Evolutionary conservation across 2,888 invertebrate species (phyloP), one percentile per base, ranked within the genome.

Genomic region (Lingula anatina): DNA sequence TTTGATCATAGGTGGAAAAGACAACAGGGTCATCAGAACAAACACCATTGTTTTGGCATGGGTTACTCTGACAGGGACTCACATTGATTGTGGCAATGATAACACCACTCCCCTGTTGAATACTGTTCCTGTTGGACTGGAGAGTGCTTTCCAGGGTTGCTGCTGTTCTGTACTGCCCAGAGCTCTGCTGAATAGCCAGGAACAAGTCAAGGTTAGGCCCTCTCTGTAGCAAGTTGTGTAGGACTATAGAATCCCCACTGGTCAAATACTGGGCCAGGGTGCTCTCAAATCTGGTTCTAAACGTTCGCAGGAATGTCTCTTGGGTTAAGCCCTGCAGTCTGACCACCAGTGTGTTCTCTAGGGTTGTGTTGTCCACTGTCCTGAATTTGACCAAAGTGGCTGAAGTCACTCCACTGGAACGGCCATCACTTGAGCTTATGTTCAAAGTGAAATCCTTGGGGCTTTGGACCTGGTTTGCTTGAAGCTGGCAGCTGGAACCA

Each of bases 341-440:
- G 18, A 93, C 74, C 0, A 89, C 87, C 0, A 92, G 80, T 9
- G 90, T 89, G 73, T 91, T 88, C 47, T 87, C 86, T 3, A 95
- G 83, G 0, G 92, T 92, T 15, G 78, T 76, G 69, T 92, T 91
- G 60, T 86, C 85, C 70, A 92, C 90, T 2, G 83, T 81, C 45
- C 87, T 80, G 68, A 91, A 90, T 70, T 89, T 87, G 0, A 95
- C 84, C 4, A 86, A 87, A 2, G 92, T 86, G 5, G 87, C 87
- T 1, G 93, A 94, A n/a, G 85, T 80, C 0, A 94, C 94, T 7
- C 51, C 23, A 0, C 44, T 82, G 70, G 92, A 91, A 60, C 85
- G 84, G 1, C 95, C 94, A 76, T 96, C 96, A 72, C 89, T 91
- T 1, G 93, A 93, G 7, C 86, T 84, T 0, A 94, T 84, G 27